A percentile compares a stretch with the other conserved stretches of the same genome.
Evolutionary conservation across 2,797 vertebrate species (phyloP).

Genomic region (Orestias chungarensis): DNA sequence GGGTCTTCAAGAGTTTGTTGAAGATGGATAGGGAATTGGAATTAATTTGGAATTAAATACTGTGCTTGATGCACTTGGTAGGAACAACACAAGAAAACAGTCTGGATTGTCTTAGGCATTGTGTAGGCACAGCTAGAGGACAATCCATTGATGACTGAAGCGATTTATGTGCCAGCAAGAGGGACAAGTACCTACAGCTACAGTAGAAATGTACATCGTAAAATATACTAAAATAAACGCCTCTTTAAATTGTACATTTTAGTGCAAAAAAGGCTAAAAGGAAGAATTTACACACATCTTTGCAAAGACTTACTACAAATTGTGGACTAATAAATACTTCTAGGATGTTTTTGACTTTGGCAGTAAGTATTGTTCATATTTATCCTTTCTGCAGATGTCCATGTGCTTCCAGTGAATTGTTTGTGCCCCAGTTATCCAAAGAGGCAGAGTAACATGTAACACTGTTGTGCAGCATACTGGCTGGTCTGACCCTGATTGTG

Average conservation of each 20-base stretch:
- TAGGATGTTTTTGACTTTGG: neutral
- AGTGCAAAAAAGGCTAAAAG: neutral
- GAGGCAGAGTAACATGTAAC: slow-evolving; percentile 62
- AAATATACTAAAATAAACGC: neutral
- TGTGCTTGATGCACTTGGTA: too few relatives aligned
- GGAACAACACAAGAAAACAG: too few relatives aligned
- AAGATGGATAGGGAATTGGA: too few relatives aligned
- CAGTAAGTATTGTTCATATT: neutral
- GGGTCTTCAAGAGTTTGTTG: too few relatives aligned
- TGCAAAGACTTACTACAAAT: neutral
- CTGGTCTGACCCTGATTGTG: slow-evolving; percentile 60
- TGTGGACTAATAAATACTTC: neutral
- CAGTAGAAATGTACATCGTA: neutral
- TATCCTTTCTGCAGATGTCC: slow-evolving; percentile 6
- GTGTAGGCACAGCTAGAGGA: too few relatives aligned
- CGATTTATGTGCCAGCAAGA: too few relatives aligned
- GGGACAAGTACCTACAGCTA: too few relatives aligned
- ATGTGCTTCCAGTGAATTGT: slow-evolving; percentile 30
- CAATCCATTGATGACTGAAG: too few relatives aligned
- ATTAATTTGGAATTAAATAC: too few relatives aligned
- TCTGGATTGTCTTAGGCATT: too few relatives aligned
- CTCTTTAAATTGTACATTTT: neutral
- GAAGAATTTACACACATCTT: neutral
- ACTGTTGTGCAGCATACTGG: slow-evolving; percentile 66
- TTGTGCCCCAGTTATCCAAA: slow-evolving; percentile 51